These are phyloP conservation scores for Drosophila melanogaster DNA, from an alignment of 1,140 invertebrate genomes.

Conservation along the genomic window DNA sequence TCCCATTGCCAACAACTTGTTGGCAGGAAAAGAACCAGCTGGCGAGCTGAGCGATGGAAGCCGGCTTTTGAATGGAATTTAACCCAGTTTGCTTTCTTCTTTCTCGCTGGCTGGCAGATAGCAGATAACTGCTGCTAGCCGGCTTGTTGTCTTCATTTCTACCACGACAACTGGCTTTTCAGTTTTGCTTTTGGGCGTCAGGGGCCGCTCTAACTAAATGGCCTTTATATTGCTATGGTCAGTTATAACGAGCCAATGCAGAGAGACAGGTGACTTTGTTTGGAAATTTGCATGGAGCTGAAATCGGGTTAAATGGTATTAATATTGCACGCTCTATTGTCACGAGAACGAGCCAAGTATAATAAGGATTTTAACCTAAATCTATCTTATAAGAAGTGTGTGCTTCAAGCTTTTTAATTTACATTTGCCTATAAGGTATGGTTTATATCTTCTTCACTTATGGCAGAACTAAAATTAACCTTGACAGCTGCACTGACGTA, in stretches of 20 bases:
- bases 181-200: constrained; percentile 48
- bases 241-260: constrained; percentile 58
- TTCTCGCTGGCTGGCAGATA: constrained; percentile 6
- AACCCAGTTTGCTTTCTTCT: constrained; percentile 80
- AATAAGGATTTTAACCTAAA: too few species aligned
- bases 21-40: constrained; percentile 41
- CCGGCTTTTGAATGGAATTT: constrained; percentile 77
- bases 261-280: constrained; percentile 58
- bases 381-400: too few species aligned
- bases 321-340: constrained; percentile 12
- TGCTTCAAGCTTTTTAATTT: too few species aligned
- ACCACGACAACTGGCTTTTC: constrained; percentile 29
- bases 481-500: constrained; percentile 34
- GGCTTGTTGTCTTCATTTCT: constrained; percentile 47
- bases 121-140: neutral
- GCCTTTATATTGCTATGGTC: constrained; percentile 69
- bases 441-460: too few species aligned
- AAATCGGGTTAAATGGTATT: constrained; percentile 39
- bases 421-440: too few species aligned
- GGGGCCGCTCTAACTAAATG: constrained; percentile 42
- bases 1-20: constrained; percentile 17
- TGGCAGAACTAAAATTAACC: constrained; percentile 16
- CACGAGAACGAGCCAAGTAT: neutral
- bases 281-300: constrained; percentile 35
- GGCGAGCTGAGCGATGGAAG: constrained; percentile 20